phyloP scores from a whole-genome alignment of 92 coral and sea anemone genomes.

The Phenganax marumi region DNA sequence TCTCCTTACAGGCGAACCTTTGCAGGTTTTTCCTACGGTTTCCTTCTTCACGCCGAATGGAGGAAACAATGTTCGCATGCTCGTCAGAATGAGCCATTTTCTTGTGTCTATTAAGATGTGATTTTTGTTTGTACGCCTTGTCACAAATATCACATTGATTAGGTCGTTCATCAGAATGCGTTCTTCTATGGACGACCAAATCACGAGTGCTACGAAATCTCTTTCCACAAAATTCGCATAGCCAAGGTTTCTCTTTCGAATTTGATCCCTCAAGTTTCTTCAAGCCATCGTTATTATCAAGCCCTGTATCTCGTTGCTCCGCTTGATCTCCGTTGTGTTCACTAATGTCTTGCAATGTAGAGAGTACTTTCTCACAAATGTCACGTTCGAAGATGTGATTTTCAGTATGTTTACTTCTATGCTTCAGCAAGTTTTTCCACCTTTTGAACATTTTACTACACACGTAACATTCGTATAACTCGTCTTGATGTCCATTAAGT shows the following conservation, averaged over 20 bases:
- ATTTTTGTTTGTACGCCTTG: slow-evolving; percentile 4
- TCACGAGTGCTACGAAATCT: background rate
- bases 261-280: background rate
- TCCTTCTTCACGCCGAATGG: background rate
- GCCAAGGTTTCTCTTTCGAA: background rate
- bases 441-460: slow-evolving; percentile 7
- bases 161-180: slow-evolving; percentile 3
- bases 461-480: background rate
- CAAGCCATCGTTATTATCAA: no score
- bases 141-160: background rate
- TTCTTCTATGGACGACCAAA: slow-evolving; percentile 20
- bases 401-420: slow-evolving; percentile 1
- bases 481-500: background rate
- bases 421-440: background rate
- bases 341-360: background rate
- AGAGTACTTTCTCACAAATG: slow-evolving; percentile 9
- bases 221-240: slow-evolving; percentile 8
- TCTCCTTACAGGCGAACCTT: background rate
- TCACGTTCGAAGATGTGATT: slow-evolving; percentile 9
- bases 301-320: background rate
- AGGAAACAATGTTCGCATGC: background rate
- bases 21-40: background rate
- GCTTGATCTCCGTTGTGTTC: background rate
- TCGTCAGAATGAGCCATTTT: background rate
- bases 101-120: slow-evolving; percentile 11